Conservation (phyloP, 2,113 vertebrate species). For the Dissostichus mawsoni region DNA sequence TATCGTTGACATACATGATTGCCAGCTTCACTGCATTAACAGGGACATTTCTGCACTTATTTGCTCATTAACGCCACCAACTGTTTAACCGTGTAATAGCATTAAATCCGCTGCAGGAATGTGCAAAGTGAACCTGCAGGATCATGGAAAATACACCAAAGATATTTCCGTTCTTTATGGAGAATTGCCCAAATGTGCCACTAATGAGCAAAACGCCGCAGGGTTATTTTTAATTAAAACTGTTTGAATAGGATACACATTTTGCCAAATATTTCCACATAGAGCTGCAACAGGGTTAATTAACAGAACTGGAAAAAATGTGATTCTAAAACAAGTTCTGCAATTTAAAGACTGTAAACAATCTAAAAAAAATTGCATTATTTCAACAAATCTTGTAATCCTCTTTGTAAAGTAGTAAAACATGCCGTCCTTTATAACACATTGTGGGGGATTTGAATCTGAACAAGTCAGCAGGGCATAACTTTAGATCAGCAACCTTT, state of each 20-base stretch:
- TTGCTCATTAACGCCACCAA: neutral
- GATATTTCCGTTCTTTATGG: no score
- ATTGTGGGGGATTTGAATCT: slow-evolving; percentile 53
- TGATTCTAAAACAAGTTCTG: neutral
- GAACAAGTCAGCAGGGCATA: slow-evolving; percentile 45
- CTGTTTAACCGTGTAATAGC: neutral
- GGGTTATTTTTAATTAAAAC: neutral
- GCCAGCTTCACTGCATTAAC: neutral
- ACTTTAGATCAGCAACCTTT: slow-evolving; percentile 52
- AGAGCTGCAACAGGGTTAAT: neutral
- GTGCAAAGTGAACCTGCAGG: neutral
- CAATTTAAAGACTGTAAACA: neutral
- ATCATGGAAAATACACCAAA: neutral
- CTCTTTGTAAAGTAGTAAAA: slow-evolving; percentile 24
- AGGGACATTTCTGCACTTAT: neutral
- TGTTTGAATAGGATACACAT: neutral
- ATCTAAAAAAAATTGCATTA: neutral
- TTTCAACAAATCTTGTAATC: slow-evolving; percentile 1
- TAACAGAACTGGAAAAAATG: neutral
- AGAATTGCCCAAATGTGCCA: neutral
- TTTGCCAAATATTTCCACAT: neutral
- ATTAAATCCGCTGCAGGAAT: neutral
- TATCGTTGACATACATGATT: neutral
- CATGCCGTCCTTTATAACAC: neutral
- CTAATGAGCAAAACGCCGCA: neutral